Conservation (phyloP, 2,888 invertebrate species). For the Spodoptera exigua region DNA sequence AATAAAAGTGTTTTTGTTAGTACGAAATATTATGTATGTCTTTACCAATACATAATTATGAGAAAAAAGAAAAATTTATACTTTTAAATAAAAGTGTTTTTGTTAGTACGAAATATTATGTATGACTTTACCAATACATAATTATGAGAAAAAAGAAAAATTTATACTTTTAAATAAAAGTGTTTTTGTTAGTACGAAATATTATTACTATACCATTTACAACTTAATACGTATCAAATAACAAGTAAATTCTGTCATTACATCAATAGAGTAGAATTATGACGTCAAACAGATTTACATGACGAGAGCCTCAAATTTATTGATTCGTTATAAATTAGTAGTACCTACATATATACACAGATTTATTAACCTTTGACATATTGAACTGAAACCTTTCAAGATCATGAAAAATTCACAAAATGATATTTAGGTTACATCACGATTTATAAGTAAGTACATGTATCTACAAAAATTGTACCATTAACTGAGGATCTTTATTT, state of each 20-base stretch:
- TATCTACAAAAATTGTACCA: no score
- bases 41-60: no score
- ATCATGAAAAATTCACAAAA: conserved; percentile 53
- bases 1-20: no score
- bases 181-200: no score
- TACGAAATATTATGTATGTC: no score
- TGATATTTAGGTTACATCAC: conserved; percentile 48
- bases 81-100: no score
- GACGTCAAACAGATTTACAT: conserved; percentile 9
- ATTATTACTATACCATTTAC: conserved; percentile 14
- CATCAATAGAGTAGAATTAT: conserved; percentile 14
- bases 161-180: no score
- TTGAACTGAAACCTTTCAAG: conserved; percentile 32
- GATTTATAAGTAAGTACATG: conserved; percentile 19
- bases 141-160: no score
- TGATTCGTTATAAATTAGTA: conserved; percentile 26
- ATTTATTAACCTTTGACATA: conserved; percentile 40
- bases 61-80: no score
- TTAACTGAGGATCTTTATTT: no score
- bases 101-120: no score
- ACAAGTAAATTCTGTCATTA: conserved; percentile 5
- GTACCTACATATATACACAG: conserved; percentile 10
- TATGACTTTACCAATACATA: no score
- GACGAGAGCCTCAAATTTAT: conserved; percentile 9
- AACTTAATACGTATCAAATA: conserved; percentile 5